Evolutionary conservation across 2,888 invertebrate genomes (phyloP), one percentile per base, ranked within the genome.

Genomic region (Phaedon cochleariae): DNA sequence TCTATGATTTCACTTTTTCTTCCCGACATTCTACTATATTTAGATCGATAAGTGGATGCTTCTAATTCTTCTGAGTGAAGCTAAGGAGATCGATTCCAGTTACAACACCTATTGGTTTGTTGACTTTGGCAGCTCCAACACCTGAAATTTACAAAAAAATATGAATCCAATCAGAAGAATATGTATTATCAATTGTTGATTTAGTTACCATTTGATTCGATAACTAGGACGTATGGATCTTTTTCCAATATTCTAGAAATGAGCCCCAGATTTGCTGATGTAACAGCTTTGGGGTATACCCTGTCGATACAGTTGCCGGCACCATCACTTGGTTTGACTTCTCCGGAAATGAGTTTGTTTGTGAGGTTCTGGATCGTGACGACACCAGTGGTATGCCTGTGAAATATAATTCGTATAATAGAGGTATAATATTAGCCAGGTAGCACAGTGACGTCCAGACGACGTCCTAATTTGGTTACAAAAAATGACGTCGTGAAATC

Each of bases 191-290:
- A 9, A 10, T 10, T 9, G 34, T 6, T 34, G 34, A 52, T 10
- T 26, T 5, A 52, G 1, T 58, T 61, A 70, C 75, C 72, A 64
- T 86, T 85, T 55, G 72, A 69, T 29, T 87, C 84, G 1, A 88
- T 82, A 46, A 96, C 88, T 10, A 95, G 84, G 1, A 92, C 93
- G 80, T 90, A 94, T 17, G 91, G 86, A 71, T 96, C 91, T 57
- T 90, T 89, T 80, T 96, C 94, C 59, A 97, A 85, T 76, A 95
- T 88, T 58, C 92, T 86, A 0, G 95, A 93, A 46, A 95, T 85
- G 70, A 87, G 86, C 4, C 94, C 94, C 15, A 96, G 84, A 5
- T 87, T 87, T 4, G 91, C 89, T 64, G 88, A 83, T 57, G 88
- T 84, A 48, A 88, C 85, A 20, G 94, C 86, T 84, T 91, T 91